phyloP scores from a whole-genome alignment of 2,797 vertebrate species.

The Mycteria americana region DNA sequence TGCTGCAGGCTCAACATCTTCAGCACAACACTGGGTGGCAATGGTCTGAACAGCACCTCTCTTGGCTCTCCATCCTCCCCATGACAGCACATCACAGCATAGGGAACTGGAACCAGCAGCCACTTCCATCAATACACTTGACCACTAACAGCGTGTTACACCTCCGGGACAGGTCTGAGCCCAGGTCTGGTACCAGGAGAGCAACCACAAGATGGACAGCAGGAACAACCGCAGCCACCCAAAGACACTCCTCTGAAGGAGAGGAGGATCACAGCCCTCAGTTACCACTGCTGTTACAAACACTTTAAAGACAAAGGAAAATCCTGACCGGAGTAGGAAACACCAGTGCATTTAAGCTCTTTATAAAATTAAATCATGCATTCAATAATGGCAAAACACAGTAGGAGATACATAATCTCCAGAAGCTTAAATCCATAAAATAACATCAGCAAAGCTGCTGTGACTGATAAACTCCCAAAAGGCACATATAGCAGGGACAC shows the following conservation, averaged over 20 bases:
- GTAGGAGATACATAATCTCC: slow-evolving; percentile 13
- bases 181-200: neutral
- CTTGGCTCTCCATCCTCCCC: neutral
- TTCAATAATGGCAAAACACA: neutral
- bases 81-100: neutral
- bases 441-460: slow-evolving; percentile 19
- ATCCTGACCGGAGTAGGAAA: neutral
- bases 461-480: neutral
- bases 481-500: neutral
- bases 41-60: neutral
- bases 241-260: neutral
- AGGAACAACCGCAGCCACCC: neutral
- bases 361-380: slow-evolving; percentile 14
- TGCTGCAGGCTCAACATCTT: neutral
- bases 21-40: rapidly evolving
- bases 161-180: neutral
- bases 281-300: neutral
- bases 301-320: neutral
- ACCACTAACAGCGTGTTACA: neutral
- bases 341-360: slow-evolving; percentile 21
- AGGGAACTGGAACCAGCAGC: neutral
- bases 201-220: neutral
- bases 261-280: rapidly evolving
- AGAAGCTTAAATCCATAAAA: slow-evolving; percentile 30
- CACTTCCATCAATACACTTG: rapidly evolving